A percentile compares a stretch with the other conserved stretches of the same genome.
phyloP scores from a whole-genome alignment of 1,140 invertebrate species.

The Protaetia brevitarsis region DNA sequence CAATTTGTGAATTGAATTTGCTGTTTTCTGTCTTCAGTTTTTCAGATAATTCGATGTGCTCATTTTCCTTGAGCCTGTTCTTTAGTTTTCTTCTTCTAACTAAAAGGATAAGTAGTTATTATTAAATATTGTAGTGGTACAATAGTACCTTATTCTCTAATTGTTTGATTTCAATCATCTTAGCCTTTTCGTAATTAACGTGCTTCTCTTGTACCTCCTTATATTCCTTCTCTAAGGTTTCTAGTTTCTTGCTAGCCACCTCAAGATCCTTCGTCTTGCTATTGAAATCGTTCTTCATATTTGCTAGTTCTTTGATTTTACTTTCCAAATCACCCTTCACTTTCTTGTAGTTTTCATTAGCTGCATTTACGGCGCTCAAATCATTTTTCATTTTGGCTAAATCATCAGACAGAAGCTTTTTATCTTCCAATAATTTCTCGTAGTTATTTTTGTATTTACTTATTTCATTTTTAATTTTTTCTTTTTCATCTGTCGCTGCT shows the following conservation, averaged over 20 bases:
- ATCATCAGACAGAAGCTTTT: slow-evolving; percentile 57
- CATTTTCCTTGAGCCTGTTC: slow-evolving; percentile 55
- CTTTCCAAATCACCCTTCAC: slow-evolving; percentile 49
- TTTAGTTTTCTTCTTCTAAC: slow-evolving; percentile 59
- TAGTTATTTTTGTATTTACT: slow-evolving; percentile 52
- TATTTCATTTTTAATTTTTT: slow-evolving; percentile 51
- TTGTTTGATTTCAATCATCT: slow-evolving; percentile 60
- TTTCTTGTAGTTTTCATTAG: slow-evolving; percentile 5
- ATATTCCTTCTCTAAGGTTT: slow-evolving; percentile 57
- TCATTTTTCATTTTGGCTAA: slow-evolving; percentile 56
- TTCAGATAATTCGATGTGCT: slow-evolving; percentile 57
- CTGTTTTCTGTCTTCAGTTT: slow-evolving; percentile 55
- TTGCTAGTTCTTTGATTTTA: slow-evolving; percentile 58
- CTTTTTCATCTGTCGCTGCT: slow-evolving; percentile 51
- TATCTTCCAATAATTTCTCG: slow-evolving; percentile 53
- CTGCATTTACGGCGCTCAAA: slow-evolving; percentile 26
- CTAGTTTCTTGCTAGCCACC: slow-evolving; percentile 57
- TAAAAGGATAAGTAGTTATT: slow-evolving; percentile 37
- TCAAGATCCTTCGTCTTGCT: slow-evolving; percentile 53
- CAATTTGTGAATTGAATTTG: slow-evolving; percentile 36
- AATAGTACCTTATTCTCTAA: slow-evolving; percentile 59
- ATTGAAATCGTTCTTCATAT: slow-evolving; percentile 57
- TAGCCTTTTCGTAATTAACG: slow-evolving; percentile 57
- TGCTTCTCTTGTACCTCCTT: slow-evolving; percentile 61
- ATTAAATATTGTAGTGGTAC: background rate